These are phyloP conservation scores for Adelges cooleyi DNA, from an alignment of 1,140 invertebrate genomes.

Conservation along the genomic window DNA sequence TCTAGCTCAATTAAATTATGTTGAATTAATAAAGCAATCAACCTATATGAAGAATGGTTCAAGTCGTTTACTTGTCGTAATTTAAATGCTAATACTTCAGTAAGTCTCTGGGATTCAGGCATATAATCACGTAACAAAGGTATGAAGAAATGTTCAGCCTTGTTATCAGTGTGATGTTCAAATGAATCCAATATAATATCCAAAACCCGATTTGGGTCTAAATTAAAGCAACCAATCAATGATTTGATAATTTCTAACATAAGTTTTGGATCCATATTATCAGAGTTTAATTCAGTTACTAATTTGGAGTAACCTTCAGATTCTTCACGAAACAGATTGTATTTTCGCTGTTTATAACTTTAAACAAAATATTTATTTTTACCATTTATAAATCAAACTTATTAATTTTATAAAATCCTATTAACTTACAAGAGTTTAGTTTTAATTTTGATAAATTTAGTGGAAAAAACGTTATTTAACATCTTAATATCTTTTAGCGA, in stretches of 20 bases:
- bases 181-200: conserved; percentile 95
- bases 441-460: conserved; percentile 95
- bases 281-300: conserved; percentile 81
- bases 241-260: conserved; percentile 74
- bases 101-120: conserved; percentile 69
- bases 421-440: conserved; percentile 91
- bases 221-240: conserved; percentile 94
- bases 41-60: conserved; percentile 72
- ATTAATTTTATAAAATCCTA: conserved; percentile 8
- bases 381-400: conserved; percentile 29
- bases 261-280: conserved; percentile 38
- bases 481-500: conserved; percentile 83
- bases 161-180: conserved; percentile 66
- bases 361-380: conserved; percentile 41
- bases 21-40: conserved; percentile 82
- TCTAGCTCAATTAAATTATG: conserved; percentile 73
- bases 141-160: conserved; percentile 62
- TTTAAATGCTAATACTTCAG: conserved; percentile 92
- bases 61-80: conserved; percentile 50
- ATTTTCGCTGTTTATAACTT: conserved; percentile 98
- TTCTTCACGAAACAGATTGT: conserved; percentile 96
- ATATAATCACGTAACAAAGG: conserved; percentile 74
- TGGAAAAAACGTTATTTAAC: conserved; percentile 83
- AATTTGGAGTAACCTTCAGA: conserved; percentile 98
- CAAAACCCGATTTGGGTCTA: conserved; percentile 95